Evolutionary conservation across 2,797 vertebrate genomes (phyloP).

Genomic region (Myotis findleyi): DNA sequence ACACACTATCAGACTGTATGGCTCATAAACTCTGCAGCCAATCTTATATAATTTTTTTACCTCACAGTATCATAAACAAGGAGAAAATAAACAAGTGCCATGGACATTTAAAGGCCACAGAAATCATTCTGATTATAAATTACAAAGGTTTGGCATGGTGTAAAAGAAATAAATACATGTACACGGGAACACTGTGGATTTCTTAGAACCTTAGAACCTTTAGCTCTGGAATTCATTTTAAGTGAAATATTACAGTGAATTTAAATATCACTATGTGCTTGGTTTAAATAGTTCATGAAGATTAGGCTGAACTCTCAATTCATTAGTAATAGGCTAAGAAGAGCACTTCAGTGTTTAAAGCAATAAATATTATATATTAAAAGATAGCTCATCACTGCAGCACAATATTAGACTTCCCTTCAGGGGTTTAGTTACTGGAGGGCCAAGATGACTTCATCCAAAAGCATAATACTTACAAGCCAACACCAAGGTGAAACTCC

Average conservation of each 20-base stretch:
- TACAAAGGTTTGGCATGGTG: background rate
- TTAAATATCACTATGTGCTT: slow-evolving; percentile 31
- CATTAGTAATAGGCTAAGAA: slow-evolving; percentile 45
- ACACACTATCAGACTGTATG: background rate
- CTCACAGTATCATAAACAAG: background rate
- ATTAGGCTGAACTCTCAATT: slow-evolving; percentile 40
- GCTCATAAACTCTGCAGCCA: slow-evolving; percentile 45
- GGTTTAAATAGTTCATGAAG: background rate
- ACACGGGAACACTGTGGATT: background rate
- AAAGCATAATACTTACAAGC: background rate
- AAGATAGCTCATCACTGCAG: background rate
- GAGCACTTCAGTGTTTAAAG: slow-evolving; percentile 44
- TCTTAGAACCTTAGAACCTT: background rate
- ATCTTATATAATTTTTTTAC: background rate
- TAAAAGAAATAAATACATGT: slow-evolving; percentile 5
- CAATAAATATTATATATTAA: slow-evolving; percentile 48
- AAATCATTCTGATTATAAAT: slow-evolving; percentile 59
- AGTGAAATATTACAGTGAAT: slow-evolving; percentile 46
- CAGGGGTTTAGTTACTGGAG: background rate
- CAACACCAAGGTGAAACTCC: background rate
- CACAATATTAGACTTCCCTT: slow-evolving; percentile 3
- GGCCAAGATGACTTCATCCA: slow-evolving; percentile 12
- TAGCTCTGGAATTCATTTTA: slow-evolving; percentile 25
- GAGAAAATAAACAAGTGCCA: slow-evolving; percentile 39
- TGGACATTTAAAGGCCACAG: slow-evolving; percentile 36